Evolutionary conservation across 2,113 vertebrate genomes (phyloP).

Genomic region (Aplodontia rufa): DNA sequence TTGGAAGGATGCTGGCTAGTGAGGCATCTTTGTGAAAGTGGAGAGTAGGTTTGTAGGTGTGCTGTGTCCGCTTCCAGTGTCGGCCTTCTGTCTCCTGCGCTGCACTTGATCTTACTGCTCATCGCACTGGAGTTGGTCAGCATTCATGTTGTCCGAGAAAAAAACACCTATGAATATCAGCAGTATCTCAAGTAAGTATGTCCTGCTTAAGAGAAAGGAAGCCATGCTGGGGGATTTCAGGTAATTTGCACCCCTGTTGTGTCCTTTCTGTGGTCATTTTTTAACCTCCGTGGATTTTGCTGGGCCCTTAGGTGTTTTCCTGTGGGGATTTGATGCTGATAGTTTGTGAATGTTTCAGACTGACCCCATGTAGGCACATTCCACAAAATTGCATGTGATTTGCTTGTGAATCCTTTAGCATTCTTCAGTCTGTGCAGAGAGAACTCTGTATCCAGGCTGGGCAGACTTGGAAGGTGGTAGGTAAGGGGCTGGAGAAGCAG

Average conservation of each 20-base stretch:
- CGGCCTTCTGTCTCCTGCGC: slow-evolving; percentile 75
- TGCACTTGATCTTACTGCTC: slow-evolving; percentile 81
- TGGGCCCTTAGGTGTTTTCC: not conserved
- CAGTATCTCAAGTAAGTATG: slow-evolving; percentile 85
- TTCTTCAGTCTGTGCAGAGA: not conserved
- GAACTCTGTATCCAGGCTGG: not conserved
- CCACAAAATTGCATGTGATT: not conserved
- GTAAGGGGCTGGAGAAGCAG: too few relatives aligned
- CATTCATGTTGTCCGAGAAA: slow-evolving; percentile 68
- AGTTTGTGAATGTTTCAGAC: not conserved
- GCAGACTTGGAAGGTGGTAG: not conserved
- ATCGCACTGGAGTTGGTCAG: slow-evolving; percentile 79
- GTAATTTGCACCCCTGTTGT: fast-evolving
- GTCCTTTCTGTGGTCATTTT: not conserved
- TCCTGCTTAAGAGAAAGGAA: fast-evolving
- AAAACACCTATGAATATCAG: slow-evolving; percentile 74
- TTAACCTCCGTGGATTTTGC: not conserved
- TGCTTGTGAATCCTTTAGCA: not conserved
- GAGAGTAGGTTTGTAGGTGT: too few relatives aligned
- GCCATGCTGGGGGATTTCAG: fast-evolving
- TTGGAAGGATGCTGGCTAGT: too few relatives aligned
- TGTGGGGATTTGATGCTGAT: too few relatives aligned
- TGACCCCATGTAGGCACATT: fast-evolving
- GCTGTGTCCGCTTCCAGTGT: slow-evolving; percentile 72
- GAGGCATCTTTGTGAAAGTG: fast-evolving